Evolutionary conservation across 1,140 invertebrate species (phyloP).

Genomic region (Magallana ariakensis): DNA sequence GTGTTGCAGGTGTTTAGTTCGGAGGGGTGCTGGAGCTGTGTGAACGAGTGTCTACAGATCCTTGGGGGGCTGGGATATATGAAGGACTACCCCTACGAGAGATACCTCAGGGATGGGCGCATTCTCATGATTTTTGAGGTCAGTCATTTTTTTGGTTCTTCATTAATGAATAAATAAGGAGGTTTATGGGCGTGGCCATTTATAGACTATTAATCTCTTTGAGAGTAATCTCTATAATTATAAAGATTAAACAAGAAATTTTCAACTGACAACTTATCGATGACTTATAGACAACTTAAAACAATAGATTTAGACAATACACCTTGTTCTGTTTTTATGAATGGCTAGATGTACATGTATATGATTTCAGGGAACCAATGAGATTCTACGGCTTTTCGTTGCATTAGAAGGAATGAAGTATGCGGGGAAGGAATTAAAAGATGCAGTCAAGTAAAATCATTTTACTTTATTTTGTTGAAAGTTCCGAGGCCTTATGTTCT

Average conservation of each 20-base stretch:
- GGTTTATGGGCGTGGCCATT: no score
- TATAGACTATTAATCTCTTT: no score
- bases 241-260: no score
- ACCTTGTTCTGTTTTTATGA: no score
- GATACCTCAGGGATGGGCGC: constrained; percentile 74
- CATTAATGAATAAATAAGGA: no score
- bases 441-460: constrained; percentile 85
- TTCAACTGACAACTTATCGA: no score
- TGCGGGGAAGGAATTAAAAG: constrained; percentile 91
- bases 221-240: no score
- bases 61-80: constrained; percentile 77
- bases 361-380: constrained; percentile 78
- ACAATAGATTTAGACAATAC: no score
- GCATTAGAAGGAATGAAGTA: constrained; percentile 87
- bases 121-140: constrained; percentile 78
- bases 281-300: no score
- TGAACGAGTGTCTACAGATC: constrained; percentile 77
- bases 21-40: constrained; percentile 74
- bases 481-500: no score
- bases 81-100: constrained; percentile 77
- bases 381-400: constrained; percentile 78
- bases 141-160: constrained; percentile 4
- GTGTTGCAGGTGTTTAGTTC: constrained; percentile 78
- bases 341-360: no score
- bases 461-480: no score